Base-by-base conservation (phyloP, 2,888 invertebrate genomes). In the Branchellion lobata region DNA sequence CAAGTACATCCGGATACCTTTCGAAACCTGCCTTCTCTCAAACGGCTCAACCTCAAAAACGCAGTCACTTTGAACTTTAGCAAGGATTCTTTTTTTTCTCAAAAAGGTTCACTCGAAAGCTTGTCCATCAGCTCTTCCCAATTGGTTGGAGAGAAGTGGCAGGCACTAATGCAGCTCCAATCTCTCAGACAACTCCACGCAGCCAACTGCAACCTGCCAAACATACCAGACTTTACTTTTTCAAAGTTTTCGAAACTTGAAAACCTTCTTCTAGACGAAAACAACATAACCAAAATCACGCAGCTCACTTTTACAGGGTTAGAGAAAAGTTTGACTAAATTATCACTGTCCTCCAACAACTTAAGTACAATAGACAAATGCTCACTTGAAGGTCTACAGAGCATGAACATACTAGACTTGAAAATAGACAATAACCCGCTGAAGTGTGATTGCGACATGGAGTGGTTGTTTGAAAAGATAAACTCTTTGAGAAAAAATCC, bases 331-430 rank as follows among this genome's bases (percentile, higher is more conserved):
- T 47, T 76, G 21, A 24, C 33, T 0, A 51, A 31, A 24, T 34
- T 79, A 3, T 65, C 74, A 18, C 74, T 79, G n/a, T 34, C n/a
- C 5, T 29, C 31, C n/a, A 79, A 79, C 51, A 57, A 47, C 1
- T 11, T 79, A 14, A 65, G 75, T 24, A 79, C 36, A 1, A 36
- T 79, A 14, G 75, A 79, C 36, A 74, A 79, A 47, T 79, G 79
- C 31, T 57, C 61, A 27, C 40, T 79, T 34, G n/a, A 68, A 34
- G 24, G 40, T 31, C 68, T 79, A 27, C 65, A 61, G 14, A 33
- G 34, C 21, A n/a, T 79, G 29, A 68, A 79, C 34, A 40, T 79
- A 14, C 21, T 65, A 11, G 36, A 68, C 29, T 40, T 79, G 24
- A 74, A 68, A 68, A 31, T 79, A 24, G 75, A 33, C 24, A 75